Conservation (phyloP, 1,140 invertebrate species). For the Reticulitermes speratus region DNA sequence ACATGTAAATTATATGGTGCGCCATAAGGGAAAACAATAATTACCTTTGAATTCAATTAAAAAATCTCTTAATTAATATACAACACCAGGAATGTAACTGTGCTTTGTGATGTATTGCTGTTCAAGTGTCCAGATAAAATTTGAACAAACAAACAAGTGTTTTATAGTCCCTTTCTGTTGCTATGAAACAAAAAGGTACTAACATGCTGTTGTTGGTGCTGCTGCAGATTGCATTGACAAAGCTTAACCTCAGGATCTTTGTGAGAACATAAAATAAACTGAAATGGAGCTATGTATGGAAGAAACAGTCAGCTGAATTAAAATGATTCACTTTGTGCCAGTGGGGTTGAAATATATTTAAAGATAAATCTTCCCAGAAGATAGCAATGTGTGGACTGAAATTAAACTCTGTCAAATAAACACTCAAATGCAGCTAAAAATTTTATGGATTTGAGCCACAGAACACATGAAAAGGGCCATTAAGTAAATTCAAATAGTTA, state of each 20-base stretch:
- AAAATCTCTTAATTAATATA: background rate
- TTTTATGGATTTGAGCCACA: background rate
- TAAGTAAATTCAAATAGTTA: background rate
- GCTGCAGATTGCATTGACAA: background rate
- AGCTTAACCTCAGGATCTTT: conserved; percentile 1
- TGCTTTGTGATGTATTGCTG: conserved; percentile 3
- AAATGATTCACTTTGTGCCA: background rate
- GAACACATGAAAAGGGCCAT: background rate
- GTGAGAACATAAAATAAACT: background rate
- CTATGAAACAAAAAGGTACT: background rate
- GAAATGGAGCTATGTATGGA: background rate
- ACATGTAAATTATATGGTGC: too few relatives aligned
- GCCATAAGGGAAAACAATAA: too few relatives aligned
- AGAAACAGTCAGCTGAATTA: background rate
- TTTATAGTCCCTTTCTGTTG: background rate
- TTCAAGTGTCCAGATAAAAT: background rate
- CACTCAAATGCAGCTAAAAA: background rate
- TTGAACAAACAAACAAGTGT: conserved; percentile 12
- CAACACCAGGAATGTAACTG: background rate
- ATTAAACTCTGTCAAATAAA: background rate
- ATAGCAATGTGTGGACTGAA: background rate
- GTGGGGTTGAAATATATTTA: background rate
- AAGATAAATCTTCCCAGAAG: conserved; percentile 1
- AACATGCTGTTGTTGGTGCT: background rate
- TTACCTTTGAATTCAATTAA: background rate